Evolutionary conservation across 37 sponge, comb jelly and placozoan species (phyloP), one percentile per base, ranked within the genome.

Genomic region (Lycopodina hypogea): DNA sequence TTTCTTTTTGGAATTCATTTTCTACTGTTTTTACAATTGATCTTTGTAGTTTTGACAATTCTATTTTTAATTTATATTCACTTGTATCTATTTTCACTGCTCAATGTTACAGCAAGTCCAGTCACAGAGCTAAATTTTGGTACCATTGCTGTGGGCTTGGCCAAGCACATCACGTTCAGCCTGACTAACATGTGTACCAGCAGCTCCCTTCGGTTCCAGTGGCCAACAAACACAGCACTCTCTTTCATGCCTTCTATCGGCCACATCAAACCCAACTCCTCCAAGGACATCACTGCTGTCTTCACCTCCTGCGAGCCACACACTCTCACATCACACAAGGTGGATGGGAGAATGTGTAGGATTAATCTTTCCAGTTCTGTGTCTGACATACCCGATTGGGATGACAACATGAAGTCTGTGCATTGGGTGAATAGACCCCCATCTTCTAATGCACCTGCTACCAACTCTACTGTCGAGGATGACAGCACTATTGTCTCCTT

Each of bases 311-410:
- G 30, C 23, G 87, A 85, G 51, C 84, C 93, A 37, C 66, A 87
- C 50, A 59, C 51, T 19, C 79, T 92, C 37, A 69, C 79, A 17
- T 56, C 67, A 39, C 51, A 75, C 17, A 42, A 58, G 8, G 39
- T 90, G 26, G 56, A 69, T 33, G 91, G 88, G 15, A 86, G 87
- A 37, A 68, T 90, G 7, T 72, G 76, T 26, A 90, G 88, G 61
- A 95, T 97, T 30, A 69, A 66, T 0, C 88, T 88, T 76, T 75
- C 87, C 26, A 72, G 86, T 28, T 82, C 89, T 57, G 32, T 90
- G 11, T 61, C 56, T 53, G 75, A 96, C 83, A 84, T 96, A 18
- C 72, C 84, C 23, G 98, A 97, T 53, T 97, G 98, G 98, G 98
- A 97, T 85, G 95, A 95, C 65, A 70, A 93, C 19, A 90, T 94